phyloP scores from a whole-genome alignment of 2,888 invertebrate species.

The Deilephila porcellus region DNA sequence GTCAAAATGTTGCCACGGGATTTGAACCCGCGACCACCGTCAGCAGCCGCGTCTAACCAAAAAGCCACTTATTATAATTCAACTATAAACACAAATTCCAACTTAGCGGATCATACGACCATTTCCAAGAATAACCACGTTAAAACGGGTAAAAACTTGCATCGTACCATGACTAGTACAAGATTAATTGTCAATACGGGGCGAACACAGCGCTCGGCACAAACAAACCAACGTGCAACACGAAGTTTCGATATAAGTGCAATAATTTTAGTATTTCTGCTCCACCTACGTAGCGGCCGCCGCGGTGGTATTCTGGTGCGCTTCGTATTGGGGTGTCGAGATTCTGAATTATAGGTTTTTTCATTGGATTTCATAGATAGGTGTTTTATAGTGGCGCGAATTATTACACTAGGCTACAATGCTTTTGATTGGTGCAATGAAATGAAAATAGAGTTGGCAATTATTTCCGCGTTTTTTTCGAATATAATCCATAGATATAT shows the following conservation, averaged over 20 bases:
- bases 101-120: not conserved
- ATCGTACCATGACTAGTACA: constrained; percentile 37
- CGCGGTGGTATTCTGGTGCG: constrained; percentile 59
- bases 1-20: no score
- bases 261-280: constrained; percentile 77
- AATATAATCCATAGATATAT: no score
- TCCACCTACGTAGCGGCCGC: constrained; percentile 71
- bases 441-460: no score
- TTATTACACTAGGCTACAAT: no score
- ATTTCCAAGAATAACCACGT: constrained; percentile 18
- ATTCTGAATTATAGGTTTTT: not conserved
- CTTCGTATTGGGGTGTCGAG: not conserved
- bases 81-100: not conserved
- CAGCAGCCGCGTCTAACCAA: no score
- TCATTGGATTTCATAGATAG: not conserved
- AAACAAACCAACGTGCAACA: constrained; percentile 72
- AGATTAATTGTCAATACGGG: constrained; percentile 78
- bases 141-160: constrained; percentile 22
- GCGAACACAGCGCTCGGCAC: constrained; percentile 55
- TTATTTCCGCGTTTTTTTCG: no score
- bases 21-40: no score
- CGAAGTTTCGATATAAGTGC: constrained; percentile 73
- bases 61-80: not conserved
- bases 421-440: no score
- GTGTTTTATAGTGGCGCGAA: no score